Percentiles rank a stretch among this genome's conserved stretches.
Evolutionary conservation across 2,888 invertebrate species (phyloP).

Genomic region (Diaphora mendica): DNA sequence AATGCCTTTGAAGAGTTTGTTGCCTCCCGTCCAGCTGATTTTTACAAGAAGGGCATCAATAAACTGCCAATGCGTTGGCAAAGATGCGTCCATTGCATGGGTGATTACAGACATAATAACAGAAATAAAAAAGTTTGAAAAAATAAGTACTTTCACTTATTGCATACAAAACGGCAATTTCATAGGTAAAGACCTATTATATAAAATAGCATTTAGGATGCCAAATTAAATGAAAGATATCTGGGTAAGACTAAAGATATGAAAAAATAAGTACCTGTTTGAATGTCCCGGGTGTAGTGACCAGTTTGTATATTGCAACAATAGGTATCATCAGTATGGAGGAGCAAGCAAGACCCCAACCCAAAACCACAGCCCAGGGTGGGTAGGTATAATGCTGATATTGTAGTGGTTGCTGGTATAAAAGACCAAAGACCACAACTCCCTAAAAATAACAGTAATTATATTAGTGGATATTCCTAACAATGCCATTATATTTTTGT

Average conservation of each 20-base stretch:
- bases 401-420: conserved; percentile 88
- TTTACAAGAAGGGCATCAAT: too few species aligned
- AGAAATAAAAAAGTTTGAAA: too few species aligned
- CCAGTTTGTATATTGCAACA: conserved; percentile 88
- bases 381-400: conserved; percentile 90
- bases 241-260: not conserved
- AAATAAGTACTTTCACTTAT: too few species aligned
- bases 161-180: too few species aligned
- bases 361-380: conserved; percentile 90
- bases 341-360: conserved; percentile 90
- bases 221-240: not conserved
- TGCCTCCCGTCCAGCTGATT: too few species aligned
- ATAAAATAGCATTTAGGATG: too few species aligned
- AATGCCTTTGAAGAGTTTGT: too few species aligned
- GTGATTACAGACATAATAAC: too few species aligned
- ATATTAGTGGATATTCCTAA: not conserved
- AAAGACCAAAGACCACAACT: conserved; percentile 88
- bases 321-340: conserved; percentile 91
- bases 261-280: conserved; percentile 83
- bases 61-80: too few species aligned
- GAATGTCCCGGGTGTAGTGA: conserved; percentile 89
- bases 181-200: too few species aligned
- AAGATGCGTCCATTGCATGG: too few species aligned
- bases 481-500: not conserved
- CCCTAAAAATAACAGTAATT: conserved; percentile 73